Base-by-base conservation (phyloP, 2,888 invertebrate species). In the Pegoplata infirma region DNA sequence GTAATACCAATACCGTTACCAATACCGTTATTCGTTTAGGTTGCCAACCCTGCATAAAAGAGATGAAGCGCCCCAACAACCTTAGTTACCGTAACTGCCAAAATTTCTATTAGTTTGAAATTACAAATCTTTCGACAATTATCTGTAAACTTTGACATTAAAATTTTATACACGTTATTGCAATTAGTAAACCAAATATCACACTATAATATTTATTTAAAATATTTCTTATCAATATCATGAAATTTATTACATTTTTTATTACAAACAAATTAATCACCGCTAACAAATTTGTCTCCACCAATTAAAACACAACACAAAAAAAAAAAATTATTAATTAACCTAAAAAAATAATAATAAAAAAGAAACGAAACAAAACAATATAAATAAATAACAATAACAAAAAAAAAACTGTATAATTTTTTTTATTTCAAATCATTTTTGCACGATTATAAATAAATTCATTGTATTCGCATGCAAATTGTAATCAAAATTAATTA, bases 401-500 rank as follows among this genome's bases (percentile, higher is more conserved):
- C 46, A 68, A 68, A 56, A 44, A 16, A n/a, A 51, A 73, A 44
- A 17, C 47, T 32, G 8, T 53, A 61, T 55, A 17, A 14, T 40
- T n/a, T 23, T 23, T 32, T 47, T 40, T 51, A 55, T 32, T 21
- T 17, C 14, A 49, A 32, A 19, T 63, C n/a, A 49, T 21, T 36
- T 55, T 55, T 75, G 40, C 51, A 51, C 68, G 58, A 59, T 61
- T 67, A 75, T 83, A 83, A n/a, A n/a, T n/a, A n/a, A 86, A 86
- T 85, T 86, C 82, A 84, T 86, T 86, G 83, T 83, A 83, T 86
- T 84, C 82, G 86, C 86, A 87, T 87, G 87, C 87, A 86, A 86
- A 86, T 87, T 85, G 84, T 86, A 87, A 87, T 87, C 87, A 85
- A 86, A 86, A 86, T 86, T 87, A 86, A 86, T 86, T 86, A 86